phyloP scores from a whole-genome alignment of 2,888 invertebrate genomes.

The Aphodius sticticus region DNA sequence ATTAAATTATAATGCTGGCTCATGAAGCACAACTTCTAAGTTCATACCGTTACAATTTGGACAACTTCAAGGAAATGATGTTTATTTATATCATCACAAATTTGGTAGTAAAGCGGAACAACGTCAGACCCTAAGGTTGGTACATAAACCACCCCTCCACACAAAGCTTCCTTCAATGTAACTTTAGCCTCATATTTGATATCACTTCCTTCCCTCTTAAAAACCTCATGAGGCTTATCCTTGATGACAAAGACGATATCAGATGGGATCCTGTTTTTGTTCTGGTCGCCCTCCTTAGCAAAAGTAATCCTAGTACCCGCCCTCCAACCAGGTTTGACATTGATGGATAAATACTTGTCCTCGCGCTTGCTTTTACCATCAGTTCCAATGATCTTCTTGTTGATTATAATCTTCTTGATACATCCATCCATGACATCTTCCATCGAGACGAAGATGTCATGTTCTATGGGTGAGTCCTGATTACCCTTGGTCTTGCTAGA shows the following conservation, averaged over 20 bases:
- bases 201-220: slow-evolving; percentile 92
- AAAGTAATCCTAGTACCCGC: slow-evolving; percentile 97
- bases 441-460: slow-evolving; percentile 86
- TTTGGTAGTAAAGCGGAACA: slow-evolving; percentile 74
- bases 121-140: slow-evolving; percentile 85
- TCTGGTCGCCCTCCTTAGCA: slow-evolving; percentile 93
- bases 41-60: too few species aligned
- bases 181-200: slow-evolving; percentile 85
- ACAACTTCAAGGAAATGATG: too few species aligned
- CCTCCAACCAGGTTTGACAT: slow-evolving; percentile 96
- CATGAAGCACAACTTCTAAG: too few species aligned
- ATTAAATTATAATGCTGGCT: too few species aligned
- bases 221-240: slow-evolving; percentile 87
- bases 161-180: slow-evolving; percentile 85
- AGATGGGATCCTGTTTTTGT: slow-evolving; percentile 88
- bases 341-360: slow-evolving; percentile 90
- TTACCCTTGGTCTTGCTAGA: slow-evolving; percentile 66
- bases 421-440: slow-evolving; percentile 91
- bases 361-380: slow-evolving; percentile 84
- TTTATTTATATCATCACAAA: too few species aligned
- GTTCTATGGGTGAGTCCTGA: slow-evolving; percentile 86
- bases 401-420: slow-evolving; percentile 97
- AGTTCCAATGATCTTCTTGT: slow-evolving; percentile 79
- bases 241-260: slow-evolving; percentile 94
- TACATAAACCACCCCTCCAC: slow-evolving; percentile 83